Base-by-base conservation (phyloP, 1,140 invertebrate genomes). In the Teleogryllus occipitalis region DNA sequence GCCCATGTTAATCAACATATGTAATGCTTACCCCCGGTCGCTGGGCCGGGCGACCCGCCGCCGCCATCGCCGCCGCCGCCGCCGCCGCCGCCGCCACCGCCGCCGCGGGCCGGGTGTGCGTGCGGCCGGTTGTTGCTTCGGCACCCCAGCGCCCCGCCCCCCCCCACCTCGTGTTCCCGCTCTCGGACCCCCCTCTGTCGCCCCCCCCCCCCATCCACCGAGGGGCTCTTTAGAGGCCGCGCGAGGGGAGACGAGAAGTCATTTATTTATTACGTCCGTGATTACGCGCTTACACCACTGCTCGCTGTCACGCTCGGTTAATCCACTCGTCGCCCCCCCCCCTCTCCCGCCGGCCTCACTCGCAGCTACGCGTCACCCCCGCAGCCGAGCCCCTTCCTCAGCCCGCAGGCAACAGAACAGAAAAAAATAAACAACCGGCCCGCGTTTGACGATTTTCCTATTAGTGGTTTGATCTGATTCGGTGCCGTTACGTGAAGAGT, bases 251-350 rank as follows among this genome's bases (percentile, higher is more conserved):
- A 18, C 10, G 54, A 65, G 54, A 65, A 65, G 54, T 65, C 54
- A 65, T 65, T 65, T 65, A 65, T 65, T 65, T 65, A 65, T 65
- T 65, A 65, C 54, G 54, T 65, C 54, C 54, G 54, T 65, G 54
- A 65, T 65, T 65, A 65, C 54, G 54, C 10, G 10, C 54, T 65
- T 65, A 65, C 54, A 65, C 54, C 54, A 18, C 54, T 65, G 54
- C 54, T 65, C 54, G 54, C 54, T 65, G 54, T 65, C 54, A 65
- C 54, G 54, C 54, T 65, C 54, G 54, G 54, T 65, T 65, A 65
- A 65, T 65, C 54, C 54, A 18, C 54, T 18, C 54, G 10, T 65
- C 18, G 10, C 54, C 54, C 54, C 10, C 54, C 54, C 1, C 18
- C 54, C 18, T 65, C 54, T 3, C 54, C 54, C 54, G 54, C 54